Conservation (phyloP, 2,888 invertebrate species). For the Phytoseiulus persimilis region DNA sequence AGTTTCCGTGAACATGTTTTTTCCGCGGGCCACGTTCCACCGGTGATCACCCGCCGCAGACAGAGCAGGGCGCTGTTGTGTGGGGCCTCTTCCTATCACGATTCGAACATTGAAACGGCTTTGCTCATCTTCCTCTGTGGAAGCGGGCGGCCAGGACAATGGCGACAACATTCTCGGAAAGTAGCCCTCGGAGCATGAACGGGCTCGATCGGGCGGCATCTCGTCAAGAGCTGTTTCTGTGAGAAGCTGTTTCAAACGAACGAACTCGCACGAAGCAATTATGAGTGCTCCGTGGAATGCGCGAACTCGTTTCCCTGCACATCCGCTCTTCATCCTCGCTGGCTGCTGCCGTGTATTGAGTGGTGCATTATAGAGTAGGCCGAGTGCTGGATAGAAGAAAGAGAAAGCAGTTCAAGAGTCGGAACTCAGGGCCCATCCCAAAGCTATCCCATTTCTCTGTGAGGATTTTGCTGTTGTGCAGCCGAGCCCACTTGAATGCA, state of each 20-base stretch:
- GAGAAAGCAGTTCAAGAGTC: not conserved
- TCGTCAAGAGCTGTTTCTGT: no score
- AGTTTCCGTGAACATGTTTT: not conserved
- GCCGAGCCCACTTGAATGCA: not conserved
- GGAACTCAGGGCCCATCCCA: no score
- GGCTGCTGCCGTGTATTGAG: not conserved
- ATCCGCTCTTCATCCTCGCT: not conserved
- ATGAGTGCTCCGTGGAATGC: not conserved
- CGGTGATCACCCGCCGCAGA: not conserved
- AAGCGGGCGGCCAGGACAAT: not conserved
- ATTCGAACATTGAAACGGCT: not conserved
- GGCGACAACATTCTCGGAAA: not conserved
- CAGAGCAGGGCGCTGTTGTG: not conserved
- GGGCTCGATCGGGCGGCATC: not conserved
- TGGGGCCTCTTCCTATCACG: constrained; percentile 5
- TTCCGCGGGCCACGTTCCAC: not conserved
- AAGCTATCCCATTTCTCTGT: not conserved
- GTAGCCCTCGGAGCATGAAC: not conserved
- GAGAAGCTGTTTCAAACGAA: not conserved
- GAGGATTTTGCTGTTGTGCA: not conserved
- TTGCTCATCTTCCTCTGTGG: no score
- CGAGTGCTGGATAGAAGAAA: not conserved
- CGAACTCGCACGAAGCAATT: not conserved
- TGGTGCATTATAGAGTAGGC: not conserved
- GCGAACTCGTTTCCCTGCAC: not conserved